Percentiles rank a stretch among this genome's conserved stretches.
phyloP scores from a whole-genome alignment of 1,140 invertebrate species.

The Trichomalopsis sarcophagae region DNA sequence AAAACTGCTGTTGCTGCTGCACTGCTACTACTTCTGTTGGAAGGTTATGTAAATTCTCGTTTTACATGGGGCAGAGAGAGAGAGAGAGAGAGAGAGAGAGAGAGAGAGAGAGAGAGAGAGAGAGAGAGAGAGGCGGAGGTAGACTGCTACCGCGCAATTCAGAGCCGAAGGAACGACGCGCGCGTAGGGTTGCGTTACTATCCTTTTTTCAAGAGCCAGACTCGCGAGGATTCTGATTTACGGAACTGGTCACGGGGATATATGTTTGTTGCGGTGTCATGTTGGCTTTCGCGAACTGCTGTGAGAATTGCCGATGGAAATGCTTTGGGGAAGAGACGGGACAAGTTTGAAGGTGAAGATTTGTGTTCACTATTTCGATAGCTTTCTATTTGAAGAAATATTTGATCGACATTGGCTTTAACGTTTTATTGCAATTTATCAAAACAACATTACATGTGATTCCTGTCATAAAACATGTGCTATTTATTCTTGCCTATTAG shows the following conservation, averaged over 20 bases:
- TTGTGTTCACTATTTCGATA: neutral
- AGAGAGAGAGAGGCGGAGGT: constrained; percentile 28
- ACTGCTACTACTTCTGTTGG: constrained; percentile 40
- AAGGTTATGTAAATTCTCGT: constrained; percentile 65
- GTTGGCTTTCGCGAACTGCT: neutral
- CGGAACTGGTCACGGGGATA: constrained; percentile 13
- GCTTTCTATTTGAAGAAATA: too few species aligned
- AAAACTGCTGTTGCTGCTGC: constrained; percentile 53
- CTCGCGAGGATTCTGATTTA: constrained; percentile 15
- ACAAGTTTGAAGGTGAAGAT: neutral
- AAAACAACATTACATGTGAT: too few species aligned
- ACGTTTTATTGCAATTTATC: too few species aligned
- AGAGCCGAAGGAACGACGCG: neutral
- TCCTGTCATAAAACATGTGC: too few species aligned
- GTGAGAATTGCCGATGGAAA: neutral
- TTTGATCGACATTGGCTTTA: neutral
- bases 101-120: too few species aligned
- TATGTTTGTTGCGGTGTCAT: constrained; percentile 34
- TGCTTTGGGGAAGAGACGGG: neutral
- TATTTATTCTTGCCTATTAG: too few species aligned
- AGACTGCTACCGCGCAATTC: neutral
- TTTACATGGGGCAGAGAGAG: constrained; percentile 53
- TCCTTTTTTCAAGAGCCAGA: neutral
- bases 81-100: too few species aligned
- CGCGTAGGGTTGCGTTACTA: neutral